Evolutionary conservation across 2,113 vertebrate species (phyloP).

Genomic region (Amphiprion ocellaris): DNA sequence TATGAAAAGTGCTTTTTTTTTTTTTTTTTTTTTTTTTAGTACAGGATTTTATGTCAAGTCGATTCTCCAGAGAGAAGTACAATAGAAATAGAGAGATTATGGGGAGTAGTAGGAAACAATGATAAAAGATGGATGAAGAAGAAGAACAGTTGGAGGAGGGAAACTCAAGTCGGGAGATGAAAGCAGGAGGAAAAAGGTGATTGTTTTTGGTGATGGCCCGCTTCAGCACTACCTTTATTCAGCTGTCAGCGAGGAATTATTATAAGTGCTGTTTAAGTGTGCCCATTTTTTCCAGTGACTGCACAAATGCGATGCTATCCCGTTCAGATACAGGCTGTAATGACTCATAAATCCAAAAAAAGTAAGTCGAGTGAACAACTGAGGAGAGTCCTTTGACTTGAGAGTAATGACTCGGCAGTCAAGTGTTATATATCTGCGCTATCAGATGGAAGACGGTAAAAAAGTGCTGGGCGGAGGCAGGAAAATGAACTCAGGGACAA

Average conservation of each 20-base stretch:
- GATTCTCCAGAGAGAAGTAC: neutral
- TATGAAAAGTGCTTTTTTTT: neutral
- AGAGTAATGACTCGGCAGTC: constrained; percentile 33
- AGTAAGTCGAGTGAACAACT: constrained; percentile 25
- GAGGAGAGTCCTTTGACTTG: constrained; percentile 16
- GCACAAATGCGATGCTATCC: constrained; percentile 50
- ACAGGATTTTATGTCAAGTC: constrained; percentile 1
- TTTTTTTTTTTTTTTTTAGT: no score
- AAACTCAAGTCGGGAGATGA: constrained; percentile 5
- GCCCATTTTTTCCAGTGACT: constrained; percentile 46
- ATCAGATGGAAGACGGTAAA: constrained; percentile 21
- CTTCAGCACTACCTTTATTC: constrained; percentile 30
- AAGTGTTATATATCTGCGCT: constrained; percentile 28
- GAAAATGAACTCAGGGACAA: constrained; percentile 18
- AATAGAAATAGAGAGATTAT: constrained; percentile 1
- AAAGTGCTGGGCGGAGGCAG: neutral
- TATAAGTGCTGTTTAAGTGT: constrained; percentile 49
- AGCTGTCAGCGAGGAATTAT: constrained; percentile 45
- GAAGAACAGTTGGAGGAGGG: neutral
- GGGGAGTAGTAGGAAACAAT: neutral
- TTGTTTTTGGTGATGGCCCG: constrained; percentile 42
- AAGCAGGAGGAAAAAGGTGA: constrained; percentile 17
- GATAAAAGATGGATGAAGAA: neutral
- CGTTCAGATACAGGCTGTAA: constrained; percentile 43
- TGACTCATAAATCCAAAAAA: constrained; percentile 48